A percentile compares a stretch with the other conserved stretches of the same genome.
phyloP scores from a whole-genome alignment of 2,888 invertebrate species.

The Melieria crassipennis region DNA sequence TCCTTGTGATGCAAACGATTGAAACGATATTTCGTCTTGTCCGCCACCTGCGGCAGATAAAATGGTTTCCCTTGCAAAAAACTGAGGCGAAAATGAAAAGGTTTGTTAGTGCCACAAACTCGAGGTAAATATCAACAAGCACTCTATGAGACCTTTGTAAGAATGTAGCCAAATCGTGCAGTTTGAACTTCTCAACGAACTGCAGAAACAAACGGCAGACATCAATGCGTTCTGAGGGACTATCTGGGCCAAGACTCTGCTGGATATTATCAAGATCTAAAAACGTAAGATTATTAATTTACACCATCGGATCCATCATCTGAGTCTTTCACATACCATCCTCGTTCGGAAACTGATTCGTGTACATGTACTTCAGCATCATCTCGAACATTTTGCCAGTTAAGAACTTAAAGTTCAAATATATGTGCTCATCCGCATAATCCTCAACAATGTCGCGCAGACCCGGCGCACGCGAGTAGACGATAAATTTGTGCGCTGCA shows the following conservation, averaged over 20 bases:
- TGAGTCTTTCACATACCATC: constrained; percentile 50
- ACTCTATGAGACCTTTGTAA: constrained; percentile 49
- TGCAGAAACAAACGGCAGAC: constrained; percentile 53
- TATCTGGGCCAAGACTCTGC: constrained; percentile 54
- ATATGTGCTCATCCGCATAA: constrained; percentile 56
- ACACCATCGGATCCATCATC: background rate
- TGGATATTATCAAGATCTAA: constrained; percentile 60
- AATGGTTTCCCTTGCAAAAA: constrained; percentile 47
- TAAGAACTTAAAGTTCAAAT: constrained; percentile 55
- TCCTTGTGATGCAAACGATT: constrained; percentile 67
- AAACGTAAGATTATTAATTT: constrained; percentile 12
- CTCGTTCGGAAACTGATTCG: constrained; percentile 62
- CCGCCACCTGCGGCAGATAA: constrained; percentile 44
- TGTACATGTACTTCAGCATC: constrained; percentile 77
- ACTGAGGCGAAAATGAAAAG: constrained; percentile 25
- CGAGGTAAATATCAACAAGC: background rate
- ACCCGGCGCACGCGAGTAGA: constrained; percentile 73
- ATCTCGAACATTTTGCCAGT: constrained; percentile 74
- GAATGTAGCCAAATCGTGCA: constrained; percentile 55
- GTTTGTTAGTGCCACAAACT: background rate
- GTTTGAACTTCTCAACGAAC: constrained; percentile 57
- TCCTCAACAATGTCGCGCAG: constrained; percentile 70
- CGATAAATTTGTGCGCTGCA: constrained; percentile 79
- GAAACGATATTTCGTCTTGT: constrained; percentile 53
- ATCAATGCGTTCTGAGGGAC: constrained; percentile 43